Conservation (phyloP, 2,888 invertebrate genomes). For the Temnothorax rugatulus region DNA sequence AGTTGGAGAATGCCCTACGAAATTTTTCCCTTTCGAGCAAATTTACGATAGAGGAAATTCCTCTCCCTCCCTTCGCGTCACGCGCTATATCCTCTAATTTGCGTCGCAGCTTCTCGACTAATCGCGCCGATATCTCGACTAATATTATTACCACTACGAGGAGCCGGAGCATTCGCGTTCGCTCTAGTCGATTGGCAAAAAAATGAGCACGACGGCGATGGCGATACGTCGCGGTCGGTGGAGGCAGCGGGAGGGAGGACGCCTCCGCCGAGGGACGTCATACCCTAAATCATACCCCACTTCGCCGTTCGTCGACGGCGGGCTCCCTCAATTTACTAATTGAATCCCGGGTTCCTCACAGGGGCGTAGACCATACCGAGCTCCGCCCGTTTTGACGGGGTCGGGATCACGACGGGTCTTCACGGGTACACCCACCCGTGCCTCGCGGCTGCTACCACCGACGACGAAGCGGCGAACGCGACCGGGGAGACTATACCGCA, state of each 20-base stretch:
- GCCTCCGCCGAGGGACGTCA: conserved; percentile 27
- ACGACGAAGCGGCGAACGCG: conserved; percentile 22
- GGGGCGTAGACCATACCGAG: conserved; percentile 65
- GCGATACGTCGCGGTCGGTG: conserved; percentile 39
- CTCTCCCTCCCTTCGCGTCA: background rate
- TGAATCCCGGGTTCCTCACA: conserved; percentile 74
- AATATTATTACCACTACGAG: conserved; percentile 34
- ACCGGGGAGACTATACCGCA: background rate
- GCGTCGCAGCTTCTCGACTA: conserved; percentile 2
- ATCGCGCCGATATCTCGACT: conserved; percentile 29
- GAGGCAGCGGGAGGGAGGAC: conserved; percentile 10
- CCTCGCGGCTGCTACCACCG: conserved; percentile 22
- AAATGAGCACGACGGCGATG: conserved; percentile 39
- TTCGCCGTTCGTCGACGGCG: conserved; percentile 33
- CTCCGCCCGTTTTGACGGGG: conserved; percentile 66
- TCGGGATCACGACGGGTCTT: conserved; percentile 34
- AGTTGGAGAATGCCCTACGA: background rate
- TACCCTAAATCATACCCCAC: conserved; percentile 75
- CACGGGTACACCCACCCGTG: conserved; percentile 61
- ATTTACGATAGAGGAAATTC: background rate
- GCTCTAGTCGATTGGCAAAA: conserved; percentile 45
- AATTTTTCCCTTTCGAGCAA: background rate
- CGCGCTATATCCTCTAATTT: background rate
- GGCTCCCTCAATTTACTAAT: conserved; percentile 82
- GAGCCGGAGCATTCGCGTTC: conserved; percentile 2